Conservation (phyloP, 2,888 invertebrate species). For the Boloria selene region DNA sequence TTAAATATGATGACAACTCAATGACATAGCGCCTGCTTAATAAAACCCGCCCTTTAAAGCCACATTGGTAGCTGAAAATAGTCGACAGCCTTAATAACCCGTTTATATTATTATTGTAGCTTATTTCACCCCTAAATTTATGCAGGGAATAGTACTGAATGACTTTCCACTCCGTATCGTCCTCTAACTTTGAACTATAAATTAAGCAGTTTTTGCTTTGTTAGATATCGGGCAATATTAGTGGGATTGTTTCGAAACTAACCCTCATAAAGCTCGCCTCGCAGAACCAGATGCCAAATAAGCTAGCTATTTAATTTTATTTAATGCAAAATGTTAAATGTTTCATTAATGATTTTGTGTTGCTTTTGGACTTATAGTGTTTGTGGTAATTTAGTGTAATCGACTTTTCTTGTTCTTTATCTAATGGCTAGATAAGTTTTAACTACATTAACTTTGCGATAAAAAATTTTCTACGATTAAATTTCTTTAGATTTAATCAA, state of each 20-base stretch:
- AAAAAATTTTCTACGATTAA: neutral
- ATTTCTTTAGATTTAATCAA: too few species aligned
- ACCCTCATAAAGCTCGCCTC: conserved; percentile 53
- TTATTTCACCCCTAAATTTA: conserved; percentile 27
- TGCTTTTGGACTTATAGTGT: neutral
- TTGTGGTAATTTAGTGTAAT: neutral
- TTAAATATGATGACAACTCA: too few species aligned
- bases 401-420: neutral
- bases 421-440: neutral
- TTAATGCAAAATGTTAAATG: conserved; percentile 33
- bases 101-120: conserved; percentile 2
- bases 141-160: conserved; percentile 25
- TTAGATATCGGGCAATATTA: conserved; percentile 58
- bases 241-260: conserved; percentile 64
- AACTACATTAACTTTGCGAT: neutral
- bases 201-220: conserved; percentile 67
- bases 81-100: conserved; percentile 8
- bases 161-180: conserved; percentile 30
- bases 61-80: too few species aligned
- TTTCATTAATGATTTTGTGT: conserved; percentile 30
- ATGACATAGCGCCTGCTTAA: too few species aligned
- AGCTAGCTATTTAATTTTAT: conserved; percentile 41
- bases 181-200: conserved; percentile 48
- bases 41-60: too few species aligned
- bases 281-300: conserved; percentile 43